Conservation (phyloP, 2,113 vertebrate species). For the Antigone vipio region DNA sequence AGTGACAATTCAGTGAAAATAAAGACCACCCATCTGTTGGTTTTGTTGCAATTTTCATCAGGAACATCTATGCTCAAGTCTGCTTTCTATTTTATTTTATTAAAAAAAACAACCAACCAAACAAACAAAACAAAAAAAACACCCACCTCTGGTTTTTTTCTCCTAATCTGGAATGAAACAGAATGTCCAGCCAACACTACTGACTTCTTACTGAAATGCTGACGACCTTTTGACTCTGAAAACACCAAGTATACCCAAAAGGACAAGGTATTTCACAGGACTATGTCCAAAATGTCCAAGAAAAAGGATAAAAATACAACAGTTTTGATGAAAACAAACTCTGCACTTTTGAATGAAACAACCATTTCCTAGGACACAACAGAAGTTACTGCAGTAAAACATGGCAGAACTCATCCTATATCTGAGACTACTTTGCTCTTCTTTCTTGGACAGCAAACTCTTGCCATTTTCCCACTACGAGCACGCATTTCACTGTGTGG, state of each 20-base stretch:
- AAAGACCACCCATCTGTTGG: not conserved
- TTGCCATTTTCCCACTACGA: not conserved
- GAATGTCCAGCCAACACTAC: constrained; percentile 42
- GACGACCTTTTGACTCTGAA: constrained; percentile 1
- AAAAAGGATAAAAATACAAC: constrained; percentile 20
- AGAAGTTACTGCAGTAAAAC: not conserved
- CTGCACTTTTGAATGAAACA: not conserved
- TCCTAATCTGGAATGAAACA: constrained; percentile 29
- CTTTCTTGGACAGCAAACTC: not conserved
- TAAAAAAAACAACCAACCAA: too few relatives aligned
- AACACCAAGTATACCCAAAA: not conserved
- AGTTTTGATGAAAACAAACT: not conserved
- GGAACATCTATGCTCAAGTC: not conserved
- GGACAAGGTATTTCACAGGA: not conserved
- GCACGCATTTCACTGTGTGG: not conserved
- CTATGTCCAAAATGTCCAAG: not conserved
- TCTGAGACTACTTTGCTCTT: not conserved
- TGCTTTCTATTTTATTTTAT: not conserved
- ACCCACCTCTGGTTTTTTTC: not conserved
- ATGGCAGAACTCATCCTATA: not conserved
- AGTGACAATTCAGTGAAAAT: not conserved
- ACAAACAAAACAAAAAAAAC: too few relatives aligned
- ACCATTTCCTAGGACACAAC: not conserved
- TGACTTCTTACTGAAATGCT: constrained; percentile 9
- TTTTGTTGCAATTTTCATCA: not conserved